Conservation (phyloP, 2,113 vertebrate species). For the Apus apus region DNA sequence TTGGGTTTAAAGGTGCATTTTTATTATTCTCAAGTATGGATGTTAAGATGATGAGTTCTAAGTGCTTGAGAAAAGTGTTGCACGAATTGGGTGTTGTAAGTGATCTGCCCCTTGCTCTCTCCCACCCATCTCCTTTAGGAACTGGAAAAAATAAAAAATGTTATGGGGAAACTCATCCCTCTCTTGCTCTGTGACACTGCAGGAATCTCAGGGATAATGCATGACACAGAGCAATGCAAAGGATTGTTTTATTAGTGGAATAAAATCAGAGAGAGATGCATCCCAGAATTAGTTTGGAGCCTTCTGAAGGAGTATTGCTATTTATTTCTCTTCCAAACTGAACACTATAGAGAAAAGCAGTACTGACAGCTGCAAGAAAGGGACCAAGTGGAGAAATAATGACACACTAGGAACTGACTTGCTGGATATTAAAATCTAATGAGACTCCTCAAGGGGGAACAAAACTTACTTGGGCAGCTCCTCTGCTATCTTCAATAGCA, state of each 20-base stretch:
- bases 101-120: not conserved
- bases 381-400: not conserved
- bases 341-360: not conserved
- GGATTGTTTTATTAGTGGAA: not conserved
- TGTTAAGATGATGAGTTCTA: not conserved
- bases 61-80: not conserved
- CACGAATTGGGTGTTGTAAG: not conserved
- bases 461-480: conserved; percentile 91
- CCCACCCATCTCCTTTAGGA: not conserved
- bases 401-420: not conserved
- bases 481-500: conserved; percentile 93
- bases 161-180: not conserved
- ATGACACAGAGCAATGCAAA: not conserved
- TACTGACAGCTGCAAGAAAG: not conserved
- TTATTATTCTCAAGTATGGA: not conserved
- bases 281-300: not conserved
- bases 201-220: not conserved
- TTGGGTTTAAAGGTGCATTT: not conserved
- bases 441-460: not conserved
- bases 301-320: not conserved
- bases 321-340: not conserved
- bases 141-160: not conserved
- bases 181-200: not conserved
- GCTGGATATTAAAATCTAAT: not conserved
- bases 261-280: not conserved